Percentiles rank a stretch among this genome's conserved stretches.
Evolutionary conservation across 2,888 invertebrate genomes (phyloP).

Genomic region (Agrilus cyanescens): DNA sequence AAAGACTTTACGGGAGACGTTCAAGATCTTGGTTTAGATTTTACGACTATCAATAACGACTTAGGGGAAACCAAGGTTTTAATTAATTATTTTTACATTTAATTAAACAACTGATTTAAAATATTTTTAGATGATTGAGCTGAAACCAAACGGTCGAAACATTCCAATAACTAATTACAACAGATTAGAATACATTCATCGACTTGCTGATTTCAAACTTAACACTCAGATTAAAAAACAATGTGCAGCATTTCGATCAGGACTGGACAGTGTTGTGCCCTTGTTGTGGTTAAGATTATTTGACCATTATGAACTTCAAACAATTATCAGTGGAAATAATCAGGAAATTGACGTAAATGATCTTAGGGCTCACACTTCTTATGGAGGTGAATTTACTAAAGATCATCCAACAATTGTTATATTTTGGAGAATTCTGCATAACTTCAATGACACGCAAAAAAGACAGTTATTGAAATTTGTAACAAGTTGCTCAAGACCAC

Average conservation of each 20-base stretch:
- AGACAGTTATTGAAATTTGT: constrained; percentile 91
- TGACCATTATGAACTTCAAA: constrained; percentile 85
- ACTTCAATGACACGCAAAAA: constrained; percentile 73
- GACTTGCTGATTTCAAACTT: constrained; percentile 91
- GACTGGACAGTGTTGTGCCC: constrained; percentile 81
- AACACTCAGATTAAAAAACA: constrained; percentile 83
- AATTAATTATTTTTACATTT: constrained; percentile 4
- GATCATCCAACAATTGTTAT: constrained; percentile 74
- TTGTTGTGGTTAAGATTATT: constrained; percentile 93
- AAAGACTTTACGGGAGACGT: constrained; percentile 80
- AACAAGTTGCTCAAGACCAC: constrained; percentile 94
- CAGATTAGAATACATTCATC: constrained; percentile 91
- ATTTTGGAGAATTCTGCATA: constrained; percentile 83
- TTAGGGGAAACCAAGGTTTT: constrained; percentile 73
- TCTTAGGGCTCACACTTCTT: constrained; percentile 74
- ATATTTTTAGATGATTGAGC: constrained; percentile 59
- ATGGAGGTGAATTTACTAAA: constrained; percentile 73
- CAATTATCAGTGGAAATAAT: constrained; percentile 91
- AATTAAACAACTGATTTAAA: constrained; percentile 1
- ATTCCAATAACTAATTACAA: constrained; percentile 87
- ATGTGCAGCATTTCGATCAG: constrained; percentile 78
- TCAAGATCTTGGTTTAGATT: constrained; percentile 80
- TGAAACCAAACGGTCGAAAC: constrained; percentile 82
- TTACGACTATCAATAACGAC: constrained; percentile 82
- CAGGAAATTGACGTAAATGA: constrained; percentile 90